These are phyloP conservation scores for Sesamia inferens DNA, from an alignment of 2,888 invertebrate species.

Conservation along the genomic window DNA sequence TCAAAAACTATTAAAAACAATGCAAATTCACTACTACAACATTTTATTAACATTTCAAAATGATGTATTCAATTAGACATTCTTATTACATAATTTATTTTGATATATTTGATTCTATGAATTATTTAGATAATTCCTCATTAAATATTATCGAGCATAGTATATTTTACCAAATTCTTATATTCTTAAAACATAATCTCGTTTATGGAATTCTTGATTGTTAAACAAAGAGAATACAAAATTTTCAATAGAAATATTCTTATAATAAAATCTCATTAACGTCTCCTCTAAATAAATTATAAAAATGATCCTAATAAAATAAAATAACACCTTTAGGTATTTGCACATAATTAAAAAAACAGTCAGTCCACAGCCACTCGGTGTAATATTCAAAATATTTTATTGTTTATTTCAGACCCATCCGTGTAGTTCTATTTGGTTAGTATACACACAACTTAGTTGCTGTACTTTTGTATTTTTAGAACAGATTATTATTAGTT, in stretches of 20 bases:
- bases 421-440: no score
- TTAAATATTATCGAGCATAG: constrained; percentile 42
- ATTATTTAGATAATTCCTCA: constrained; percentile 16
- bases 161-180: constrained; percentile 27
- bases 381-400: constrained; percentile 21
- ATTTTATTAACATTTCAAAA: constrained; percentile 52
- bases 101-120: constrained; percentile 34
- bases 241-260: constrained; percentile 12
- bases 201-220: constrained; percentile 38
- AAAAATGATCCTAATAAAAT: constrained; percentile 44
- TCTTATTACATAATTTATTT: constrained; percentile 20
- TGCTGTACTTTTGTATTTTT: neutral
- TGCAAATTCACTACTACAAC: neutral
- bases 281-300: constrained; percentile 41
- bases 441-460: constrained; percentile 15
- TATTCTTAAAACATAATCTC: constrained; percentile 49
- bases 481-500: neutral
- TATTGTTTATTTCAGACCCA: no score
- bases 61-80: constrained; percentile 38
- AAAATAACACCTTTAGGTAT: constrained; percentile 47
- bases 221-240: constrained; percentile 29
- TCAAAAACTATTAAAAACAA: neutral
- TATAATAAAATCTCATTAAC: constrained; percentile 32
- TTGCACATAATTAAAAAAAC: constrained; percentile 59
- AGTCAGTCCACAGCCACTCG: constrained; percentile 71